Base-by-base conservation (phyloP, 1,140 invertebrate species). In the Sitophilus oryzae region DNA sequence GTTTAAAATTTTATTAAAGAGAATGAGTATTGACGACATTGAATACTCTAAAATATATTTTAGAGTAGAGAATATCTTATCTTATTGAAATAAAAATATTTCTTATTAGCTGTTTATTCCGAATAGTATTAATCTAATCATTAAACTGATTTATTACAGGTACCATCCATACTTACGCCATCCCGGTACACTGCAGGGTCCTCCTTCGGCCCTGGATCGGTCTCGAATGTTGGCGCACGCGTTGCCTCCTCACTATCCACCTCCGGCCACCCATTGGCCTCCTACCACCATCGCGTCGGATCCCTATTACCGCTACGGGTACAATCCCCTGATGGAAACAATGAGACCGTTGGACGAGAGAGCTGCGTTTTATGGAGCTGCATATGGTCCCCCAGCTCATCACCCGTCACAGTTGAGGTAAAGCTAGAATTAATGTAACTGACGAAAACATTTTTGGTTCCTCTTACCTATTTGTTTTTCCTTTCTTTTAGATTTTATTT, bases 241-340 rank as follows among this genome's bases (percentile, higher is more conserved):
- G 10, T 22, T 66, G 5, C 72, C 79, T 46, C 74, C 81, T 52
- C 80, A 82, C 58, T 69, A 72, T 34, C 73, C 76, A 11, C 72
- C 78, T 4, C 71, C 76, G 2, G 67, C 82, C 35, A 75, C 80
- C 1, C 75, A 77, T 15, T 82, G 79, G 70, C 77, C 79, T 6
- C 79, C 81, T 62, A 80, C 82, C 0, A 79, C 79, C 56, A 52
- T 59, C 11, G 53, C 58, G 11, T 56, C 62, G 23, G 67, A 67
- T 47, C 58, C 82, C 2, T 88, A 85, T 65, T 77, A 74, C 14
- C 71, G 78, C 62, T 84, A 79, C 72, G 82, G 82, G 55, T 87
- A 85, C 65, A 86, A 83, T 67, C 83, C 84, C 1, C 71, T 88
- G 22, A 82, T 88, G 74, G 84, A 86, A 54, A 83, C 82, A 11